Conservation (phyloP, 2,113 vertebrate genomes). For the Anarhynchus alexandrinus region DNA sequence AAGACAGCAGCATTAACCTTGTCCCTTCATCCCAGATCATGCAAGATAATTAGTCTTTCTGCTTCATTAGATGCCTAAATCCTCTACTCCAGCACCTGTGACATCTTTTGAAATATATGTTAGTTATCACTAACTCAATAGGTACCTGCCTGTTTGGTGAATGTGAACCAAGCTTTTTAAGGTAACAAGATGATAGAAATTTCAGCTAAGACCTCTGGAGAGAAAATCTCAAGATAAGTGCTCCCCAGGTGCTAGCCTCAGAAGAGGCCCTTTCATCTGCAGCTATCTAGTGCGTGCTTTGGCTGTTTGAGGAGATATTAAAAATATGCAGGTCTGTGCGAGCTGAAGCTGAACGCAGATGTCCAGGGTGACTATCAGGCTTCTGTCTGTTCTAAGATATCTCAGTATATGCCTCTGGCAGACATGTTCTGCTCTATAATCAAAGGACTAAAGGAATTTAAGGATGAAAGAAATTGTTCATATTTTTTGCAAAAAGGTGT, state of each 20-base stretch:
- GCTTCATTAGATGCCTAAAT: background rate
- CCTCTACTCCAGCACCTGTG: background rate
- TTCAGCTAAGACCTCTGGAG: background rate
- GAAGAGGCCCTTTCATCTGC: background rate
- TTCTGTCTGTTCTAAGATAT: background rate
- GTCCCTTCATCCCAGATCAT: background rate
- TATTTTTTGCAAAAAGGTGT: background rate
- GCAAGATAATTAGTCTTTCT: constrained; percentile 6
- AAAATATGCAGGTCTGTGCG: background rate
- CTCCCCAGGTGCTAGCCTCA: background rate
- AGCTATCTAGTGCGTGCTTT: background rate
- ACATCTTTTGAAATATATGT: background rate
- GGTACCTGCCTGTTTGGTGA: background rate
- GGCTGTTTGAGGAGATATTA: background rate
- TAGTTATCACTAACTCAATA: background rate
- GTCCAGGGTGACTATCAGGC: background rate
- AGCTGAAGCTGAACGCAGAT: background rate
- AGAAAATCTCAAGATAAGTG: background rate
- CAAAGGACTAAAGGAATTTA: background rate
- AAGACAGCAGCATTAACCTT: background rate
- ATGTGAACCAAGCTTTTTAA: background rate
- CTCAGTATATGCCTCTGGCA: background rate
- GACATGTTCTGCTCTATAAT: background rate
- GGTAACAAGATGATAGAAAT: background rate
- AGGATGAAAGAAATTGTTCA: background rate